Base-by-base conservation (phyloP, 2,797 vertebrate species). In the Champsocephalus gunnari region DNA sequence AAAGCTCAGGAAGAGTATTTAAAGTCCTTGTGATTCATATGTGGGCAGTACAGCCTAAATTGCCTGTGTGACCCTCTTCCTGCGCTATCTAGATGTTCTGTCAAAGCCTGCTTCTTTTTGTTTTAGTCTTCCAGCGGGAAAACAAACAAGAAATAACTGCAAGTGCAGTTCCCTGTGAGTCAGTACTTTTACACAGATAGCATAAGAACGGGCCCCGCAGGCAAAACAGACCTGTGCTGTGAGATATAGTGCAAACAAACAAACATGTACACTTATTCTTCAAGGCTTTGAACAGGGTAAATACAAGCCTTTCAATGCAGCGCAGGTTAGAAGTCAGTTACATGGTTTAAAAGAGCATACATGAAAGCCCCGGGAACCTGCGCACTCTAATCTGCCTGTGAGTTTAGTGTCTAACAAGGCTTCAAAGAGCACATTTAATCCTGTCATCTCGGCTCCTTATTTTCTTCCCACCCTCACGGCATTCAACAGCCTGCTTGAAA, bases 351-450 rank as follows among this genome's bases (percentile, higher is more conserved):
- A 71, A 62, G 76, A 69, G 28, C 38, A 68, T 9, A 55, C 11
- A 78, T 21, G 9, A 73, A 79, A 73, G 56, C 13, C 12, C 11
- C 7, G 12, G 12, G 65, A 58, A 12, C 45, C 14, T n/a, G 12
- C 16, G 5, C 53, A 21, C 17, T 24, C 17, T 45, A 38, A 59
- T 38, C 50, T 51, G 24, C 34, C 69, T 62, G 56, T 8, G 12
- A 0, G 0, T 58, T 71, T 12, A 59, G 9, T 24, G 19, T 19
- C 6, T 38, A 50, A 41, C 16, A 44, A 54, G 24, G 41, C 50
- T 51, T 76, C 70, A 82, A 66, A 86, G 60, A 83, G 48, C 19
- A 14, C n/a, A 63, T 32, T 38, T 69, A 50, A 59, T 60, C 62
- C 57, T 38, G 60, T 73, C 17, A 12, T n/a, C 32, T 68, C 1